Base-by-base conservation (phyloP, 2,113 vertebrate species). In the Numida meleagris region DNA sequence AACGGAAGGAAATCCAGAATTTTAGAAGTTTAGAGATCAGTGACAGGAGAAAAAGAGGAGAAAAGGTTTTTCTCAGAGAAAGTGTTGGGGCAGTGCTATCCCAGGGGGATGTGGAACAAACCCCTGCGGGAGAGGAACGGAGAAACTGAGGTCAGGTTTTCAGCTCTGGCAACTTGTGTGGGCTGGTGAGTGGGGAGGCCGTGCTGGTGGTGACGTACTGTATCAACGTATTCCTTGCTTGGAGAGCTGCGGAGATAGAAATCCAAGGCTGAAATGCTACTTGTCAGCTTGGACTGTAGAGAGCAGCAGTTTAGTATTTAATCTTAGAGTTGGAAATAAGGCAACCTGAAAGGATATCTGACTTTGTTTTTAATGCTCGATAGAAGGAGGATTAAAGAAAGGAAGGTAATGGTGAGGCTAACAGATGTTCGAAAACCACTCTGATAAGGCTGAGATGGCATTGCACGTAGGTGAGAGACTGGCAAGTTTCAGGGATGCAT, bases 401-500 rank as follows among this genome's bases (percentile, higher is more conserved):
- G 62, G 59, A 57, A 24, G 57, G 71, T 33, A 70, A 73, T 11
- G n/a, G 33, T 71, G 72, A 74, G 50, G 50, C 74, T 82, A 76
- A 82, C 67, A 87, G 78, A 84, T 92, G 67, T 89, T 91, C 38
- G 82, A 20, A 87, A 82, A 72, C 61, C 1, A 3, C 66, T 91
- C 70, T 62, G 71, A 62, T 87, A 82, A 76, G 62, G 27, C 93
- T 62, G 67, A 80, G 72, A 66, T 80, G 62, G 82, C 91, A 92
- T 53, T 86, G 33, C 16, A 34, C 0, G 0, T 77, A 50, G 27
- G 79, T 82, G 80, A 90, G 75, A 88, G 75, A 73, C 40, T 36
- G 53, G 12, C 46, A 66, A 42, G 68, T 82, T 89, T 89, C 36
- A 85, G 76, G 78, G 81, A 51, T 86, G 75, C 75, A 59, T 91